Percentiles rank a stretch among this genome's conserved stretches.
phyloP scores from a whole-genome alignment of 2,113 vertebrate species.

The Chrysemys picta region DNA sequence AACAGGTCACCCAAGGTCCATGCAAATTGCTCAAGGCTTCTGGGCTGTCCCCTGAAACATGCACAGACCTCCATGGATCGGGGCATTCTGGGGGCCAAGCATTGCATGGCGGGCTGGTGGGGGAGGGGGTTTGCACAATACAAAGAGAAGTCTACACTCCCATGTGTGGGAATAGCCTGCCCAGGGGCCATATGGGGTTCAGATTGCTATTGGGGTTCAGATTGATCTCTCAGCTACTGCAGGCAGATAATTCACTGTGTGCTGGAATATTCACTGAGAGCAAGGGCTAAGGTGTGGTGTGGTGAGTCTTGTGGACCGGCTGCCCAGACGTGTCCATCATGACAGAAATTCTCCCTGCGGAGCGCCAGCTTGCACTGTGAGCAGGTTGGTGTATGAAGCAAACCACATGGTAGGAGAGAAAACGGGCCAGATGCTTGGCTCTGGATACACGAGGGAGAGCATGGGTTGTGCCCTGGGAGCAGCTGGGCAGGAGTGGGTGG shows the following conservation, averaged over 20 bases:
- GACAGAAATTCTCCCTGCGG: background rate
- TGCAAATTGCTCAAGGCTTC: background rate
- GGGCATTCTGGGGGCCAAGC: background rate
- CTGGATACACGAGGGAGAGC: too few relatives aligned
- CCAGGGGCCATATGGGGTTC: background rate
- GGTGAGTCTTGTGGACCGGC: background rate
- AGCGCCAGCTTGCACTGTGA: background rate
- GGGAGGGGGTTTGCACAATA: background rate
- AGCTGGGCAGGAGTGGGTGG: too few relatives aligned
- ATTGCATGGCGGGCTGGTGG: background rate
- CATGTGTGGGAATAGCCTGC: background rate
- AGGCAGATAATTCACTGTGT: background rate
- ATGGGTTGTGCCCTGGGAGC: too few relatives aligned
- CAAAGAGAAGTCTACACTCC: background rate
- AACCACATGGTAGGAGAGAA: background rate
- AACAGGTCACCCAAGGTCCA: background rate
- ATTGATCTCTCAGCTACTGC: background rate
- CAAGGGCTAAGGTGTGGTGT: background rate
- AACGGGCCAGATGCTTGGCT: too few relatives aligned
- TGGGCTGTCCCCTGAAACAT: background rate
- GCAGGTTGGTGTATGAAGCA: background rate
- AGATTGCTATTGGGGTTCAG: background rate
- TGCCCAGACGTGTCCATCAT: background rate
- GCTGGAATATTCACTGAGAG: background rate
- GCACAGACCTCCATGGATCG: background rate